Evolutionary conservation across 2,113 vertebrate genomes (phyloP), one percentile per base, ranked within the genome.

Genomic region (Stigmatopora argus): DNA sequence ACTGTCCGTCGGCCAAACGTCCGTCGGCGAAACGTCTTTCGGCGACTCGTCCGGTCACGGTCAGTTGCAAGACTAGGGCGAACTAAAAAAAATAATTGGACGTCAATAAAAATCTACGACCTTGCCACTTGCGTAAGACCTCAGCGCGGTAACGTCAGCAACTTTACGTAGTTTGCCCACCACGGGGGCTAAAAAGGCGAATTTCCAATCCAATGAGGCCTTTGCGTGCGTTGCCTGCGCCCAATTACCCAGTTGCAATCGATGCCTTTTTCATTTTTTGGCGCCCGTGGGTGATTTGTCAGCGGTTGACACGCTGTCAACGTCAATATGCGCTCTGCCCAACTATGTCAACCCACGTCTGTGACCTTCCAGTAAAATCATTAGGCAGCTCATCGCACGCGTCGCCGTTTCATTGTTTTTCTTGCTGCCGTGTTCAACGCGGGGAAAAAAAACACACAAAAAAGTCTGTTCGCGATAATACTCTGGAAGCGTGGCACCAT

Each of bases 361-460:
- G 72, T 83, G 84, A 85, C 87, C 81, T 82, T 83, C 80, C 56
- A 60, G 78, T 67, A 51, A 81, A 88, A 86, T 88, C 83, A 77
- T 86, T 85, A 78, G 69, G 73, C 68, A 76, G 55, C 62, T 2
- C 60, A 34, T 48, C 73, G 67, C 59, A 46, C 49, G 26, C 8
- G 1, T 69, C 49, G 23, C 47, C 46, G 48, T 65, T 45, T 68
- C 64, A 47, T 70, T 76, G 55, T 71, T 65, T 49, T 70, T 1
- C 47, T 35, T 15, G 12, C 1, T 2, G 13, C 12, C 2, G 23
- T 11, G 58, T 41, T 19, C 2, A 51, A 51, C 5, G 49, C 10
- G 9, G 13, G 15, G n/a, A 55, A n/a, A 19, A 1, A 14, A 45
- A 12, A 45, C 26, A 41, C 38, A 41, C 38, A 41, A 41, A 41